A percentile compares a stretch with the other conserved stretches of the same genome.
Evolutionary conservation across 2,797 vertebrate species (phyloP).

Genomic region (Furcifer pardalis): DNA sequence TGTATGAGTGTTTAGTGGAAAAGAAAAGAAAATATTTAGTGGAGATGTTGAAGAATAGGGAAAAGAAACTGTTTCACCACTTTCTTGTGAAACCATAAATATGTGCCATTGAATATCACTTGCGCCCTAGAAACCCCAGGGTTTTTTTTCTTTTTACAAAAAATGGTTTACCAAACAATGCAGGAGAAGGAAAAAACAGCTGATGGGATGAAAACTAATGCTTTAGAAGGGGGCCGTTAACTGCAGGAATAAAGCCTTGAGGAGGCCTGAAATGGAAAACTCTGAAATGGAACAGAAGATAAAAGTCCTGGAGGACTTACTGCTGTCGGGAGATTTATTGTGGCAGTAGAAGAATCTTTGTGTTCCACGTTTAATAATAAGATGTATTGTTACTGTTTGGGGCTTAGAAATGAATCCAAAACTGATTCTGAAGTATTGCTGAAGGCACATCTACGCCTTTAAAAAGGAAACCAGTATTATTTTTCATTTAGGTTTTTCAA

Average conservation of each 20-base stretch:
- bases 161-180: slow-evolving; percentile 54
- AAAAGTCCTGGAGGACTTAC: slow-evolving; percentile 14
- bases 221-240: slow-evolving; percentile 22
- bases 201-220: slow-evolving; percentile 17
- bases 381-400: slow-evolving; percentile 39
- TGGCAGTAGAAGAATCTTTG: slow-evolving; percentile 27
- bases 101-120: slow-evolving; percentile 60
- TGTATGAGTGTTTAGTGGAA: slow-evolving; percentile 67
- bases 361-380: slow-evolving; percentile 47
- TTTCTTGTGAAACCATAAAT: slow-evolving; percentile 65
- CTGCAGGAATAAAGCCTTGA: slow-evolving; percentile 19
- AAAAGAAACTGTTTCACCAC: slow-evolving; percentile 59
- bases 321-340: slow-evolving; percentile 43
- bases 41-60: slow-evolving; percentile 35
- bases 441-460: slow-evolving; percentile 51
- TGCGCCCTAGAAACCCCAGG: slow-evolving; percentile 50
- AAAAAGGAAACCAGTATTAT: slow-evolving; percentile 47
- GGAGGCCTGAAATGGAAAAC: slow-evolving; percentile 9
- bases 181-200: slow-evolving; percentile 17
- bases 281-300: slow-evolving; percentile 22
- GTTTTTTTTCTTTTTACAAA: slow-evolving; percentile 67
- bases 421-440: slow-evolving; percentile 44
- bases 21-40: slow-evolving; percentile 51
- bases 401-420: slow-evolving; percentile 49
- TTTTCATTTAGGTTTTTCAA: slow-evolving; percentile 47